Conservation (phyloP, 2,797 vertebrate genomes). For the Sebastes oblongus region DNA sequence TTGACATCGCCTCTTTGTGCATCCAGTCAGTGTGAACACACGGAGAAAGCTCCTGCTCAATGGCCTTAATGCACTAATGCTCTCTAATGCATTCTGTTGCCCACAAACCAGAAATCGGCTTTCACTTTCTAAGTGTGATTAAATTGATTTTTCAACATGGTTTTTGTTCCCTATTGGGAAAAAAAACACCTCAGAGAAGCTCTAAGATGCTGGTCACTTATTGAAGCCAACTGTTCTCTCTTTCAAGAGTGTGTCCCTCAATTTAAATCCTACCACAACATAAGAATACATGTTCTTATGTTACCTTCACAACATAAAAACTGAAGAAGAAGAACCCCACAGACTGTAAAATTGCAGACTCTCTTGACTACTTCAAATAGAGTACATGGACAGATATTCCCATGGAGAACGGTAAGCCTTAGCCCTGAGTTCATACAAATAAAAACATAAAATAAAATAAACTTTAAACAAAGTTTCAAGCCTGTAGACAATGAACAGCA, state of each 20-base stretch:
- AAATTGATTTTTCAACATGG: constrained; percentile 56
- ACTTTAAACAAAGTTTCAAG: neutral
- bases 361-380: neutral
- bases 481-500: neutral
- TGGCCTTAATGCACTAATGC: constrained; percentile 35
- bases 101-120: constrained; percentile 12
- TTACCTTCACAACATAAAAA: neutral
- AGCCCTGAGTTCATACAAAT: neutral
- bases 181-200: constrained; percentile 35
- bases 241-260: neutral
- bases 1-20: constrained; percentile 5
- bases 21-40: neutral
- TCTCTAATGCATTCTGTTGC: constrained; percentile 36
- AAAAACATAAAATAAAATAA: neutral
- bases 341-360: neutral
- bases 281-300: neutral
- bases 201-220: constrained; percentile 13
- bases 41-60: constrained; percentile 18
- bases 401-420: neutral
- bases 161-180: constrained; percentile 38
- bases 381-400: neutral
- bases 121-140: constrained; percentile 21
- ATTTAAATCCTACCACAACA: neutral
- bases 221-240: constrained; percentile 1
- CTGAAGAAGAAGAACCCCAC: neutral